Conservation (phyloP, 2,113 vertebrate genomes). For the Electrona antarctica region DNA sequence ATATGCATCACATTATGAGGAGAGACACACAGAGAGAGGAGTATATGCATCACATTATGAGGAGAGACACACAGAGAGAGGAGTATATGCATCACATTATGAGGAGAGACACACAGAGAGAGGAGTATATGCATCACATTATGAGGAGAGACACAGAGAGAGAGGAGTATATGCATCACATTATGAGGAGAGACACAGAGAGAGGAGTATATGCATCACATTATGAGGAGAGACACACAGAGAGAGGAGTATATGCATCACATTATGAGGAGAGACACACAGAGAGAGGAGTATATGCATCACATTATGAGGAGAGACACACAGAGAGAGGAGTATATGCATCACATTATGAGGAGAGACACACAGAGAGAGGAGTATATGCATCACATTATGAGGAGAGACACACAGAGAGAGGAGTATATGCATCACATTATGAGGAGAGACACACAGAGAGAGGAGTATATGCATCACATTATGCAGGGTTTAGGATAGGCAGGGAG, state of each 20-base stretch:
- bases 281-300: neutral
- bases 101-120: neutral
- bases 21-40: neutral
- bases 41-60: no score
- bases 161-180: neutral
- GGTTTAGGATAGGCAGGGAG: constrained; percentile 8
- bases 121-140: neutral
- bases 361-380: neutral
- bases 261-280: constrained; percentile 4
- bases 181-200: neutral
- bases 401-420: neutral
- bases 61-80: neutral
- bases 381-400: no score
- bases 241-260: neutral
- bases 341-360: no score
- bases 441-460: neutral
- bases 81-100: neutral
- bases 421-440: no score
- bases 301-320: no score
- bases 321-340: neutral
- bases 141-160: constrained; percentile 2
- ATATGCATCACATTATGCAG: no score
- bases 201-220: neutral
- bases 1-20: neutral
- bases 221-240: constrained; percentile 6